Conservation (phyloP, 2,888 invertebrate genomes). For the Lumbricus terrestris region DNA sequence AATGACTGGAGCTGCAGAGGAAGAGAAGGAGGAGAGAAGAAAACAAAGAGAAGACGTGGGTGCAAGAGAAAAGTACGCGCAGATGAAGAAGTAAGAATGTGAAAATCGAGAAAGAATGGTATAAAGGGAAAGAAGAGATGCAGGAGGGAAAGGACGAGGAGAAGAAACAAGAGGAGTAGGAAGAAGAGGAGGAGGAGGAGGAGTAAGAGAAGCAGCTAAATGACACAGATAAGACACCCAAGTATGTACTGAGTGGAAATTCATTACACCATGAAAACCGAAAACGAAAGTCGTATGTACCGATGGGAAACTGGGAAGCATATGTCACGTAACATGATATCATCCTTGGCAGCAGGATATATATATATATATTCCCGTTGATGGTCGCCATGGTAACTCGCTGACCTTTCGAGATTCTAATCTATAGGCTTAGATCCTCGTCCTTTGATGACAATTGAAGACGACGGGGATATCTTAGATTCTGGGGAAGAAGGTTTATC, state of each 20-base stretch:
- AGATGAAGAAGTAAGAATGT: too few species aligned
- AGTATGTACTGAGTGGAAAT: neutral
- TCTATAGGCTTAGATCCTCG: neutral
- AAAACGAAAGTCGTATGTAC: neutral
- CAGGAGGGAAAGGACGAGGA: neutral
- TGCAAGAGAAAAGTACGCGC: too few species aligned
- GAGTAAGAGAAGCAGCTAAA: neutral
- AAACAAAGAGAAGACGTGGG: neutral
- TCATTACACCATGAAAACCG: neutral
- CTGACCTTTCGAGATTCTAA: too few species aligned
- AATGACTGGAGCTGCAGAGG: neutral
- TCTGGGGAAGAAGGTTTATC: too few species aligned
- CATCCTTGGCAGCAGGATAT: neutral
- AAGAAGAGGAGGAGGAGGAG: neutral
- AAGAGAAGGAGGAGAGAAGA: neutral
- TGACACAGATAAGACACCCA: neutral
- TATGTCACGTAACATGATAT: neutral
- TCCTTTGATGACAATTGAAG: neutral
- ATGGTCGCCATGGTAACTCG: neutral
- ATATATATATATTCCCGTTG: too few species aligned
- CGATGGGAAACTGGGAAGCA: neutral
- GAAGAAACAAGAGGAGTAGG: neutral
- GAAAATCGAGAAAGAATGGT: neutral
- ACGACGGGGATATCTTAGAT: neutral
- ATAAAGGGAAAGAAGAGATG: neutral